A percentile compares a stretch with the other conserved stretches of the same genome.
Conservation (phyloP, 2,113 vertebrate genomes). For the Protobothrops flavoviridis region DNA sequence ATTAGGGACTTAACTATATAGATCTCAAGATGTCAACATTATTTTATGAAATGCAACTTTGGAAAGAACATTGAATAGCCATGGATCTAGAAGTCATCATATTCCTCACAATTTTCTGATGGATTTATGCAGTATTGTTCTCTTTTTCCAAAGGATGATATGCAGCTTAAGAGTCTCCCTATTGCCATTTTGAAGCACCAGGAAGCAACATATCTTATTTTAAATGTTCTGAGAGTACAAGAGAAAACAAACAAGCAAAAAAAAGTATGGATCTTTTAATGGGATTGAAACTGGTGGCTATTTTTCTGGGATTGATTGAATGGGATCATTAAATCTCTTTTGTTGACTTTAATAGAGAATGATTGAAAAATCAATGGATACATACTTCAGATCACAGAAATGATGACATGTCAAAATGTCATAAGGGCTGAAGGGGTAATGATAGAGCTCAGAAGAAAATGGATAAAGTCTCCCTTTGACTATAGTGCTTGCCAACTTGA, state of each 20-base stretch:
- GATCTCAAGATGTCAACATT: background rate
- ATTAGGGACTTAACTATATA: background rate
- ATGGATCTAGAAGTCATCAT: background rate
- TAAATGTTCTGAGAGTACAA: slow-evolving; percentile 46
- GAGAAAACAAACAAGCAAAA: slow-evolving; percentile 45
- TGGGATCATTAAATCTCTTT: slow-evolving; percentile 70
- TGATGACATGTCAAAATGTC: slow-evolving; percentile 73
- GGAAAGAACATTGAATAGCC: background rate
- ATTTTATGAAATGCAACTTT: background rate
- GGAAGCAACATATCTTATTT: slow-evolving; percentile 39
- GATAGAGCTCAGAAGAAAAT: slow-evolving; percentile 60
- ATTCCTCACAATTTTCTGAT: background rate
- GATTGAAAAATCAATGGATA: slow-evolving; percentile 72
- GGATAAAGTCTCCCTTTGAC: slow-evolving; percentile 61
- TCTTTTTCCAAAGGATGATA: background rate
- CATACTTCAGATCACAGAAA: slow-evolving; percentile 67
- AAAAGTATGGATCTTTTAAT: slow-evolving; percentile 57
- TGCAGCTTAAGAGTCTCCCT: background rate
- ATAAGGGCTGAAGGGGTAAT: slow-evolving; percentile 68
- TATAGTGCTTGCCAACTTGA: slow-evolving; percentile 58
- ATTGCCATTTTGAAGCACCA: background rate
- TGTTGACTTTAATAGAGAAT: slow-evolving; percentile 66
- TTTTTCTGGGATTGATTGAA: slow-evolving; percentile 67
- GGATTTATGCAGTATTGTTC: background rate
- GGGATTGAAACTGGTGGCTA: slow-evolving; percentile 59